A percentile compares a stretch with the other conserved stretches of the same genome.
Evolutionary conservation across 1,140 invertebrate species (phyloP).

Genomic region (Amyelois transitella): DNA sequence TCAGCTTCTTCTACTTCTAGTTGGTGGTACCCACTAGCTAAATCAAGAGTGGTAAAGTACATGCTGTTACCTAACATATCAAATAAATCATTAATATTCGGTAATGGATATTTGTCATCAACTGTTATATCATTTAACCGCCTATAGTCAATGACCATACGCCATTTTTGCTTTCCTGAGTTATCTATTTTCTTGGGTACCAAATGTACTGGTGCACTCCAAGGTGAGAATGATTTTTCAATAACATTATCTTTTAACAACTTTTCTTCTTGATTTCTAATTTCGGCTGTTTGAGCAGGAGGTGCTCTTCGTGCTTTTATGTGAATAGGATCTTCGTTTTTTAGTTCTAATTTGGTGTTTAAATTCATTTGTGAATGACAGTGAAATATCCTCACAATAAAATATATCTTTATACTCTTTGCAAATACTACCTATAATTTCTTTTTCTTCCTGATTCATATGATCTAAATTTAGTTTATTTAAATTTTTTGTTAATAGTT

Average conservation of each 20-base stretch:
- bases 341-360: conserved; percentile 12
- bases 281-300: conserved; percentile 8
- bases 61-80: too few relatives aligned
- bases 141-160: conserved; percentile 9
- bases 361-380: conserved; percentile 12
- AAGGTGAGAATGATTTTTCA: conserved; percentile 13
- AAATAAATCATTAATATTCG: conserved; percentile 3
- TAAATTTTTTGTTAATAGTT: conserved; percentile 19
- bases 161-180: background rate
- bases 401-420: conserved; percentile 26
- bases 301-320: conserved; percentile 4
- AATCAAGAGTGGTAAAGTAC: too few relatives aligned
- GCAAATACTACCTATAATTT: conserved; percentile 13
- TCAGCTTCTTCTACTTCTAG: conserved; percentile 22
- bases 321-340: conserved; percentile 13
- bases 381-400: conserved; percentile 1
- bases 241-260: conserved; percentile 18
- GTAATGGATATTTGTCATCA: conserved; percentile 6
- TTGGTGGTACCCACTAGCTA: conserved; percentile 51
- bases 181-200: conserved; percentile 7
- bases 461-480: conserved; percentile 21
- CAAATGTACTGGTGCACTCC: conserved; percentile 1
- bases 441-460: conserved; percentile 21
- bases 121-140: conserved; percentile 2
- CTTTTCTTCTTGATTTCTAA: conserved; percentile 15